Base-by-base conservation (phyloP, 2,797 vertebrate genomes). In the Ptychobarbus kaznakovi region DNA sequence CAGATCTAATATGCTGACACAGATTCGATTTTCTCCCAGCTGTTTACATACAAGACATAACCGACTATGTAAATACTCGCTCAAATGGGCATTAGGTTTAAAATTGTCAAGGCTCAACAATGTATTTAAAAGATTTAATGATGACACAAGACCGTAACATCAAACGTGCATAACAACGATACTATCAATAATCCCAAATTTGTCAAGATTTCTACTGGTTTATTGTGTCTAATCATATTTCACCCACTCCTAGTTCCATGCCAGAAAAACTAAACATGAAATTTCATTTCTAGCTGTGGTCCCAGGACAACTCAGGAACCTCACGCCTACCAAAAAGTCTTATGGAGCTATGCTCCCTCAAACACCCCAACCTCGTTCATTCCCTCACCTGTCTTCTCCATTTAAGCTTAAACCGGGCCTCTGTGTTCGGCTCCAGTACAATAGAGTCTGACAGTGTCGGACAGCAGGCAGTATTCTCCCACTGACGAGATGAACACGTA, bases 391-490 rank as follows among this genome's bases (percentile, higher is more conserved):
- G 76, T 87, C 83, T 80, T 87, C 73, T 90, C 85, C 61, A 35
- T 69, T 78, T 77, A 49, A 53, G 80, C 46, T 79, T 80, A 28
- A 56, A 58, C 63, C 10, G 35, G 42, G 68, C 82, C 87, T 83
- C 42, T 89, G 56, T 84, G 82, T 70, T 76, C 58, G 11, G 74
- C 9, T 53, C 74, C 49, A 77, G 85, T 88, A 92, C 90, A 92
- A 92, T 90, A 83, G 86, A 89, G 56, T 81, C 85, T 91, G 91
- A 92, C 91, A 91, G 84, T 70, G 86, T 82, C 87, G 86, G 90
- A 88, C 89, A 88, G 84, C 3, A 68, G 83, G 86, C 74, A 79
- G 86, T 89, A 74, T 90, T 91, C 86, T 89, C 73, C 80, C 82
- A 66, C 69, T 88, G 90, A 92, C 76, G 87, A 89, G 90, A 66